Evolutionary conservation across 2,797 vertebrate species (phyloP).

Genomic region (Enoplosus armatus): DNA sequence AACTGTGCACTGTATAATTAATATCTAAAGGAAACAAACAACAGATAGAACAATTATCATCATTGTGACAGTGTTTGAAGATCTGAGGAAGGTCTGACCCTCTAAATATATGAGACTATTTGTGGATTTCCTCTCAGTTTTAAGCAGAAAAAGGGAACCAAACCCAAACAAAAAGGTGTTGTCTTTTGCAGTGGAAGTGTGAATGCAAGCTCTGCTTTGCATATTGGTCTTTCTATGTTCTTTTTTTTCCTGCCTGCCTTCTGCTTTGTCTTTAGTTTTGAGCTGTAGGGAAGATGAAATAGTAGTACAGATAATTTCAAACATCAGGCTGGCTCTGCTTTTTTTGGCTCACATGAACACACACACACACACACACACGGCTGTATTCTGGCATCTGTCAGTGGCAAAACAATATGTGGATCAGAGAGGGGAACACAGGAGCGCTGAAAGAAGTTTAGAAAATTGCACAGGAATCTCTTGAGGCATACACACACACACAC

Average conservation of each 20-base stretch:
- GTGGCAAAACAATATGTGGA: slow-evolving; percentile 72
- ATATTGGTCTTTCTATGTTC: slow-evolving; percentile 5
- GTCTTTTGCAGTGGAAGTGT: slow-evolving; percentile 3
- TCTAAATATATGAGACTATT: slow-evolving; percentile 3
- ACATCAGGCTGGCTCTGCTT: slow-evolving; percentile 75
- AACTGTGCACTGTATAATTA: not conserved
- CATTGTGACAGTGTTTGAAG: not conserved
- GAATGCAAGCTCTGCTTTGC: slow-evolving; percentile 30
- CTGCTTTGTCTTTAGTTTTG: slow-evolving; percentile 54
- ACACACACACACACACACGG: slow-evolving; percentile 25
- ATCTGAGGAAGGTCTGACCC: not conserved
- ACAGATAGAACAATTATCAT: not conserved
- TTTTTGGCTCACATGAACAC: slow-evolving; percentile 51
- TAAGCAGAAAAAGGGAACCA: slow-evolving; percentile 5
- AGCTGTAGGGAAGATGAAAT: slow-evolving; percentile 52
- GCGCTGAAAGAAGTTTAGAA: slow-evolving; percentile 67
- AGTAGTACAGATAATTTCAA: slow-evolving; percentile 73
- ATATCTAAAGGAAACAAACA: slow-evolving; percentile 8
- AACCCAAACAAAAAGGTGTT: slow-evolving; percentile 6
- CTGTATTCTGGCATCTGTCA: slow-evolving; percentile 75
- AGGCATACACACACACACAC: slow-evolving; percentile 22
- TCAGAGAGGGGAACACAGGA: slow-evolving; percentile 62
- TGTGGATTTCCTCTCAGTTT: slow-evolving; percentile 25
- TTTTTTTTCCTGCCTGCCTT: slow-evolving; percentile 11
- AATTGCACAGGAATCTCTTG: slow-evolving; percentile 65